These are phyloP conservation scores for Aphidius gifuensis DNA, from an alignment of 1,140 invertebrate genomes.

Conservation along the genomic window DNA sequence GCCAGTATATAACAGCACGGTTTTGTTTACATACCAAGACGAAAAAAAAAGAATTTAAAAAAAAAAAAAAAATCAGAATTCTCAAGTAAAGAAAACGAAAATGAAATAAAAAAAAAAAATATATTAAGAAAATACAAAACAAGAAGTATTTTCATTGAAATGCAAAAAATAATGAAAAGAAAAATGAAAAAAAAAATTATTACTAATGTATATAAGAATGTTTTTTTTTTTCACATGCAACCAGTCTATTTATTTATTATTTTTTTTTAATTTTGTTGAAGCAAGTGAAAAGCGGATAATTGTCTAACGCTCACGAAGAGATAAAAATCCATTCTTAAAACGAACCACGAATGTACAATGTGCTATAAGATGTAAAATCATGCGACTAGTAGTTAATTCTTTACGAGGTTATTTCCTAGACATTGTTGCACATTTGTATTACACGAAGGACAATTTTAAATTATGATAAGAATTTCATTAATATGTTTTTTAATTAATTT, in stretches of 20 bases:
- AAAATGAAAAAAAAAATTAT: not conserved
- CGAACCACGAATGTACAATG: not conserved
- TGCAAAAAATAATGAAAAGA: not conserved
- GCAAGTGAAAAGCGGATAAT: constrained; percentile 22
- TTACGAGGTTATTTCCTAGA: constrained; percentile 23
- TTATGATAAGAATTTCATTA: not conserved
- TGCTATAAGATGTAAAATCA: constrained; percentile 12
- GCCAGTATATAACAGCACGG: no score
- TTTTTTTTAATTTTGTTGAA: not conserved
- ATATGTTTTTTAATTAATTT: no score
- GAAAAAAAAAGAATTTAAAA: no score
- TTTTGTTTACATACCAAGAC: no score
- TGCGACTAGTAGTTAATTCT: constrained; percentile 20
- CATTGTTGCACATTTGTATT: constrained; percentile 17
- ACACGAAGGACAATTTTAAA: constrained; percentile 2
- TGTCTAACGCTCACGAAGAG: constrained; percentile 18
- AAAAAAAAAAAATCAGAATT: no score
- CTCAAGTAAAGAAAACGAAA: no score
- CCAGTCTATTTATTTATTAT: not conserved
- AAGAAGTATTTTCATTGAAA: no score
- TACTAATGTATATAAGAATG: not conserved
- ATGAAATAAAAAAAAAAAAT: no score
- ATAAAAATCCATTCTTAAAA: constrained; percentile 7
- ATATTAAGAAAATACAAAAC: no score
- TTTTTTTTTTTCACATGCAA: not conserved